Base-by-base conservation (phyloP, 2,113 vertebrate species). In the Actinemys pallida region DNA sequence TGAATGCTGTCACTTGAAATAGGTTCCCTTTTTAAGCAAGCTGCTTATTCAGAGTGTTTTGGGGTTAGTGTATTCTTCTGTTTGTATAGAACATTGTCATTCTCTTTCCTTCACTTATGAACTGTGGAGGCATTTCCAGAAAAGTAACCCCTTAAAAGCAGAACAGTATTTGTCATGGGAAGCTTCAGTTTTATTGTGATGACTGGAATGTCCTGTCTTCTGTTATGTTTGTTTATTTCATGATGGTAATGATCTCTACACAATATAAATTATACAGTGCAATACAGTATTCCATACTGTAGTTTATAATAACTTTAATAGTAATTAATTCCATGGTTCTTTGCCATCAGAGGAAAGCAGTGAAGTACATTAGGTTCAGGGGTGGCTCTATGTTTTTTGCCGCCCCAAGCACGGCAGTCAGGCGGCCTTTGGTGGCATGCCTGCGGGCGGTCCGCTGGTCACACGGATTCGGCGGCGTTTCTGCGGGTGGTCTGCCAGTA, bases 191-290 rank as follows among this genome's bases (percentile, higher is more conserved):
- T 91, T 94, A 94, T 93, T 95, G 93, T n/a, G 47, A 93, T 86
- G 94, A 94, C 87, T 97, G 50, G 39, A 95, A 27, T 85, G 80
- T 54, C 92, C 81, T 94, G n/a, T 82, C 57, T 85, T 45, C 85
- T 94, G 95, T 92, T 76, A 89, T 35, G 87, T 95, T 94, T 95
- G 22, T 86, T 84, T 97, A 50, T 96, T 97, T 93, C 82, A 88
- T 88, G 50, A 92, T 57, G 92, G 75, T 47, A 90, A 92, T 93
- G 29, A 84, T 76, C 90, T 97, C 92, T 95, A 91, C 53, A 62
- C 62, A 91, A 76, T 93, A 91, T 95, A 95, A 96, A 96, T 90
- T 95, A 84, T 47, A 92, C 94, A 96, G 91, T 92, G 91, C 80
- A 90, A 97, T 90, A 83, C 78, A 94, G 95, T 94, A 95, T 93